Conservation (phyloP, 2,888 invertebrate genomes). For the Steinernema scapterisci region DNA sequence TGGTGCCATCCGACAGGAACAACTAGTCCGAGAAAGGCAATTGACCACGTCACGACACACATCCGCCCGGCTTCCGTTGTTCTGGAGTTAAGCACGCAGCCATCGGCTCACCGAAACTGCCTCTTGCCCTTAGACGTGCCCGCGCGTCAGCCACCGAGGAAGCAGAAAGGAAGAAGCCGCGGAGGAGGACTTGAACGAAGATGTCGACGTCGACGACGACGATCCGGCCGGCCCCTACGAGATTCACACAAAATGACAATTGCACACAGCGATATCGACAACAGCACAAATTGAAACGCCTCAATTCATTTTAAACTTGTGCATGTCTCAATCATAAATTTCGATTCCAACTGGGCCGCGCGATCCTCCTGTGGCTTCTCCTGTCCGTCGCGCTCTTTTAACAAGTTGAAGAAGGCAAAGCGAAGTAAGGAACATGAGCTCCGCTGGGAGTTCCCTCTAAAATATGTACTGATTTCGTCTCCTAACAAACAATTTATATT, state of each 20-base stretch:
- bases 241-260: slow-evolving; percentile 31
- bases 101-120: slow-evolving; percentile 22
- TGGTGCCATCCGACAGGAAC: slow-evolving; percentile 33
- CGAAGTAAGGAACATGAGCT: neutral
- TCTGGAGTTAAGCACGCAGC: slow-evolving; percentile 14
- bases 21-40: slow-evolving; percentile 30
- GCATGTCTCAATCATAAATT: slow-evolving; percentile 31
- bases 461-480: slow-evolving; percentile 30
- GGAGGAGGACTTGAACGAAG: no score
- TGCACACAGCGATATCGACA: slow-evolving; percentile 17
- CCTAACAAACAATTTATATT: slow-evolving; percentile 31
- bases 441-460: slow-evolving; percentile 24
- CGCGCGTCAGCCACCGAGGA: no score
- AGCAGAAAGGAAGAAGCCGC: no score
- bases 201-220: neutral
- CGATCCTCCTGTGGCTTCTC: slow-evolving; percentile 27
- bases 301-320: slow-evolving; percentile 30
- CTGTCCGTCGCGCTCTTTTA: slow-evolving; percentile 28
- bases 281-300: slow-evolving; percentile 28
- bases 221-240: slow-evolving; percentile 2
- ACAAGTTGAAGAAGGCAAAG: slow-evolving; percentile 29
- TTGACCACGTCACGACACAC: slow-evolving; percentile 32
- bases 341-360: neutral
- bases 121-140: slow-evolving; percentile 4
- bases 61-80: slow-evolving; percentile 21